These are phyloP conservation scores for Drosophila takahashii DNA, from an alignment of 1,140 invertebrate species.

Conservation along the genomic window DNA sequence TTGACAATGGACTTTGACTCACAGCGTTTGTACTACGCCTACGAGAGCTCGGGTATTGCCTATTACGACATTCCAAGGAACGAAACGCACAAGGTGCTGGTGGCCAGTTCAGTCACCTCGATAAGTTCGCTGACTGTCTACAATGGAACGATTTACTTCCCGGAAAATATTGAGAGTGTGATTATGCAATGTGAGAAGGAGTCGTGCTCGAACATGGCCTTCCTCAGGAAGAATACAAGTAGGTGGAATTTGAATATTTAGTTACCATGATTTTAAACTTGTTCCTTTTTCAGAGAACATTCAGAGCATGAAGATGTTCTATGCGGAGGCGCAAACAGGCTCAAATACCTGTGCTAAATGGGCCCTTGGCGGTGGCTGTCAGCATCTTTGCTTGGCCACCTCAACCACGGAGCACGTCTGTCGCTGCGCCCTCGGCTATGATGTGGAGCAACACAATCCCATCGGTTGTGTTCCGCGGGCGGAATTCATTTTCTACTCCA, in stretches of 20 bases:
- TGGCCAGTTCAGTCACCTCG: conserved; percentile 70
- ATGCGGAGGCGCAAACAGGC: conserved; percentile 87
- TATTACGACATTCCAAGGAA: conserved; percentile 87
- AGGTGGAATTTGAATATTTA: conserved; percentile 3
- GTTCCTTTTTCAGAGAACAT: conserved; percentile 85
- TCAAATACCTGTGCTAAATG: conserved; percentile 85
- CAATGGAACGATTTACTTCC: conserved; percentile 80
- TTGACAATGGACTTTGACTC: conserved; percentile 87
- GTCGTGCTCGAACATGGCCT: conserved; percentile 66
- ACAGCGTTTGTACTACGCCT: conserved; percentile 90
- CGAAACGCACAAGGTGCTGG: conserved; percentile 72
- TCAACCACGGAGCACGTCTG: conserved; percentile 87
- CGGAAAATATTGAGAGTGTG: conserved; percentile 78
- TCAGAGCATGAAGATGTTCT: conserved; percentile 89
- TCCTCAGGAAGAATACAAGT: conserved; percentile 87
- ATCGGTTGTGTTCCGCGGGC: conserved; percentile 86
- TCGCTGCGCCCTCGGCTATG: conserved; percentile 91
- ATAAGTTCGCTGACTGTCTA: conserved; percentile 80
- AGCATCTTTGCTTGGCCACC: conserved; percentile 92
- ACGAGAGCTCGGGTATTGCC: conserved; percentile 87
- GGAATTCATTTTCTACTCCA: conserved; percentile 92
- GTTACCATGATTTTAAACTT: neutral
- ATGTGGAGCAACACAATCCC: conserved; percentile 85
- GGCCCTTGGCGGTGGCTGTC: conserved; percentile 87
- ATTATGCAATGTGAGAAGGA: conserved; percentile 83